Base-by-base conservation (phyloP, 2,797 vertebrate genomes). In the Artibeus jamaicensis region DNA sequence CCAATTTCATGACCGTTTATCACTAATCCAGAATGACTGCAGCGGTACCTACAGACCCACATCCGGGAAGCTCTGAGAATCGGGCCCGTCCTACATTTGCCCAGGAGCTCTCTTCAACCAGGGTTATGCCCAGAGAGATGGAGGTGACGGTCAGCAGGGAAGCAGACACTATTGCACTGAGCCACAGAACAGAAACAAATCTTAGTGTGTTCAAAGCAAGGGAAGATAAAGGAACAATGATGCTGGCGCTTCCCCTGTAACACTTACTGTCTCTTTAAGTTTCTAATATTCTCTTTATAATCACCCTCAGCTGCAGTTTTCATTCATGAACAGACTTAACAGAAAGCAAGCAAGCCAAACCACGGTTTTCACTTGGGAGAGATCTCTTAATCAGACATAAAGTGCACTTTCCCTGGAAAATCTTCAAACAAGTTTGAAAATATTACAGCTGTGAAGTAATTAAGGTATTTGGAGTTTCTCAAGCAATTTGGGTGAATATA, bases 1-100 rank as follows among this genome's bases (percentile, higher is more conserved):
- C 98, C 98, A 99, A 98, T 98, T 98, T 98, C 97, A 98, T 12
- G 97, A 98, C 94, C 94, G 32, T 98, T 98, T 98, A 98, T 98
- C 98, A 96, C 97, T 98, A 98, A 99, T 98, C 98, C 98, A 96
- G 98, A 98, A 98, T 97, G 98, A 98, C 98, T 98, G 97, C 96
- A 98, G 98, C 94, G 95, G 98, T 98, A 98, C 98, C 98, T 98
- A 97, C 96, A 98, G 97, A 98, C 98, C 97, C 97, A 97, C 96
- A 98, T 97, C 98, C 98, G 98, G 98, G 98, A 99, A 98, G 96
- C 97, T 98, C 62, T 37, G 50, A 91, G 98, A 98, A 98, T 96
- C 88, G 91, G 96, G 94, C 90, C 98, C 97, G 96, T 95, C 94
- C 9, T 34, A 57, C 89, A 98, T 98, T 98, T 98, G 98, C 97